Base-by-base conservation (phyloP, 2,113 vertebrate genomes). In the Passer domesticus region DNA sequence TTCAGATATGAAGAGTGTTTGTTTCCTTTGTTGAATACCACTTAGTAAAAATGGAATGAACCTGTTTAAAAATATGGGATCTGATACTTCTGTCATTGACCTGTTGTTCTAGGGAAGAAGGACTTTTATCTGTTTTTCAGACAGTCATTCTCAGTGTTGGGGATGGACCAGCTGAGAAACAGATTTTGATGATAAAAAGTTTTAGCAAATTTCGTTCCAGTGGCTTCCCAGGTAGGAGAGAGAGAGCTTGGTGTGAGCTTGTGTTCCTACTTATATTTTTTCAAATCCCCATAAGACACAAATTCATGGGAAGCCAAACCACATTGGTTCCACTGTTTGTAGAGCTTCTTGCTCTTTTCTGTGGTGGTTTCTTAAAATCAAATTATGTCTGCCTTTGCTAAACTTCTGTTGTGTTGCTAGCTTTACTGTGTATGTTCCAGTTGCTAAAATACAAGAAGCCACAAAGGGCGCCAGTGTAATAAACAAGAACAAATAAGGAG, bases 401-500 rank as follows among this genome's bases (percentile, higher is more conserved):
- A 83, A 68, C 77, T 60, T 91, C 1, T 62, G 64, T 80, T 93
- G 67, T 80, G 85, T 93, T 96, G 86, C 90, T 95, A 81, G 79
- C 76, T 97, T 75, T 89, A 64, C 58, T 95, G 53, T 87, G 46
- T 91, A 27, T 46, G 20, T 87, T 94, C n/a, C 37, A 78, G 76
- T 91, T 95, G 81, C 83, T 89, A 94, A 94, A 96, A 95, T 94
- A 94, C 56, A 82, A 58, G 69, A 92, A 94, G 90, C 83, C 80
- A 73, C 84, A 89, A 95, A 94, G 49, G n/a, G 49, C 49, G 91
- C 21, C 68, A 85, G 50, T 77, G 14, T 79, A 89, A 94, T 84
- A 89, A 94, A 89, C 73, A 94, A 91, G 93, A 95, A 95, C 93
- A 97, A 95, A 94, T 91, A 95, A 88, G 87, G 91, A 74, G 35